phyloP scores from a whole-genome alignment of 2,113 vertebrate species.

The Empidonax traillii region DNA sequence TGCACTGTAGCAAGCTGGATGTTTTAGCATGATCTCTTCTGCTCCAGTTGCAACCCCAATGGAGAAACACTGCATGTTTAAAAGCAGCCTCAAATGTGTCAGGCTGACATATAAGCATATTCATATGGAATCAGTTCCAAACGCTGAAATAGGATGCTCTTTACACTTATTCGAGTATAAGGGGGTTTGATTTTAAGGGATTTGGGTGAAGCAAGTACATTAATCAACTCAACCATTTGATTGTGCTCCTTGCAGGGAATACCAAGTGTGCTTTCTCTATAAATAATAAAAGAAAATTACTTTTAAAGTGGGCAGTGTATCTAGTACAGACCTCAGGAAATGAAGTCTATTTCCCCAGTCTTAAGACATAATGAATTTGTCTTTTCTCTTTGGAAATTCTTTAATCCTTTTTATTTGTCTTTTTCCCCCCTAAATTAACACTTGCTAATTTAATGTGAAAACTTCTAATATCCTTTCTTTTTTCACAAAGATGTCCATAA shows the following conservation, averaged over 20 bases:
- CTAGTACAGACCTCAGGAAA: neutral
- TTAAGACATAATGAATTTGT: neutral
- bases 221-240: neutral
- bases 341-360: neutral
- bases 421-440: accelerated
- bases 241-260: neutral
- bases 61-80: neutral
- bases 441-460: neutral
- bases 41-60: neutral
- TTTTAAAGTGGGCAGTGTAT: neutral
- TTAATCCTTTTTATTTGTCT: neutral
- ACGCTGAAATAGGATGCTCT: neutral
- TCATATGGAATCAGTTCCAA: neutral
- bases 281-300: neutral
- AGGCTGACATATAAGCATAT: neutral
- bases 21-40: neutral
- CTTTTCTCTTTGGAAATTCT: neutral
- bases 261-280: neutral
- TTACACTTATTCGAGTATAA: neutral
- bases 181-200: neutral
- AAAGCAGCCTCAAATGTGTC: neutral
- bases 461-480: neutral
- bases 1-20: accelerated
- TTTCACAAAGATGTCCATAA: neutral
- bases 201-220: neutral